Conservation (phyloP, 2,888 invertebrate species). For the Synanthedon vespiformis region DNA sequence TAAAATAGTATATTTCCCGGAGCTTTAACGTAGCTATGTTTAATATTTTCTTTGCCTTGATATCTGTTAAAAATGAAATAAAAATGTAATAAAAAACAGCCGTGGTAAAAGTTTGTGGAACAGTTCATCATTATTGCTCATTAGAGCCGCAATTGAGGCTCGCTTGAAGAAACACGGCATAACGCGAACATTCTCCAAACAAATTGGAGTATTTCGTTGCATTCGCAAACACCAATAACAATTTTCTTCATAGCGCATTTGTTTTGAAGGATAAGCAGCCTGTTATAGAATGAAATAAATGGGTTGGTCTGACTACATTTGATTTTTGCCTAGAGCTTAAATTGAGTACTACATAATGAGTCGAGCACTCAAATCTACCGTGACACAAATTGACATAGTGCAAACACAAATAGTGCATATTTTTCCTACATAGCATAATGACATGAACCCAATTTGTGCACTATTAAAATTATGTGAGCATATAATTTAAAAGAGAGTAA, state of each 20-base stretch:
- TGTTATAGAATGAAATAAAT: too few relatives aligned
- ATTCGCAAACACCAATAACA: slow-evolving; percentile 4
- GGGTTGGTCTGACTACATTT: too few relatives aligned
- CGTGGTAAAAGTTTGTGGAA: slow-evolving; percentile 23
- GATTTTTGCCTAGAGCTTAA: too few relatives aligned
- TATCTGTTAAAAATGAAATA: slow-evolving; percentile 11
- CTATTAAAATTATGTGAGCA: too few relatives aligned
- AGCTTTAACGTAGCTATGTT: neutral
- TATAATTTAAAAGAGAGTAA: too few relatives aligned
- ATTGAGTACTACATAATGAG: too few relatives aligned
- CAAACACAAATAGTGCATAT: too few relatives aligned
- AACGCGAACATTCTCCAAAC: slow-evolving; percentile 34
- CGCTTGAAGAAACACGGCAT: slow-evolving; percentile 40
- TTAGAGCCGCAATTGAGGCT: slow-evolving; percentile 55
- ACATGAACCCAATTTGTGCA: too few relatives aligned
- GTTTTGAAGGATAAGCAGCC: neutral
- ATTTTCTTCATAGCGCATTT: neutral
- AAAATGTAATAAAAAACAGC: slow-evolving; percentile 30
- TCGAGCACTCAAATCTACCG: too few relatives aligned
- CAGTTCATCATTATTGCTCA: slow-evolving; percentile 59
- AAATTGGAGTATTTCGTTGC: slow-evolving; percentile 37
- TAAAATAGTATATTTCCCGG: neutral
- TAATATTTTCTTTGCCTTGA: neutral
- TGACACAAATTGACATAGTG: too few relatives aligned
- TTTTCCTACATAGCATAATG: too few relatives aligned